A percentile compares a stretch with the other conserved stretches of the same genome.
Conservation (phyloP, 2,888 invertebrate genomes). For the Synanthedon vespiformis region DNA sequence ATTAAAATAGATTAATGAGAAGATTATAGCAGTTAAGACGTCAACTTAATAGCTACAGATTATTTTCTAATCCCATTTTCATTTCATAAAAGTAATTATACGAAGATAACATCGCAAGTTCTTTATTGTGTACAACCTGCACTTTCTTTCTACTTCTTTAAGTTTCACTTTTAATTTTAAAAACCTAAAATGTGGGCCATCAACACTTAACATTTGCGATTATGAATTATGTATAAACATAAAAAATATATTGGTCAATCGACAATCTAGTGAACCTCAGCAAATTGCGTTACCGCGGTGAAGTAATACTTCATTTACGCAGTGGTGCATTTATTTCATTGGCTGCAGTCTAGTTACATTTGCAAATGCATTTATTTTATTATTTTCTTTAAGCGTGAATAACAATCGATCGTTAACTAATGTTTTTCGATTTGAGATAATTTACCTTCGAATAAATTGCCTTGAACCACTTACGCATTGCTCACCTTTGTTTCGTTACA, state of each 20-base stretch:
- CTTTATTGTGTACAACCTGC: too few species aligned
- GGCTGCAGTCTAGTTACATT: neutral
- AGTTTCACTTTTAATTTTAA: too few species aligned
- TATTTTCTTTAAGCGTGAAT: neutral
- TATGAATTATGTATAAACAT: too few species aligned
- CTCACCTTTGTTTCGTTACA: slow-evolving; percentile 12
- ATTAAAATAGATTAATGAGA: neutral
- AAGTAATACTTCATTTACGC: neutral
- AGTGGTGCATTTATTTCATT: neutral
- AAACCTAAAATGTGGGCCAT: too few species aligned
- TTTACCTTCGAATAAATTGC: slow-evolving; percentile 30
- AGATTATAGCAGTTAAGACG: neutral
- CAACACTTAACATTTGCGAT: too few species aligned
- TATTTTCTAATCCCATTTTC: neutral
- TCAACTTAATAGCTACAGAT: neutral
- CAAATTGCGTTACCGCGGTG: neutral
- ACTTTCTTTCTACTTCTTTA: too few species aligned
- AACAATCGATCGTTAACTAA: neutral
- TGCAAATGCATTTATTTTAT: neutral
- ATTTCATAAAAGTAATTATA: neutral
- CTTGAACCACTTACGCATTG: slow-evolving; percentile 51
- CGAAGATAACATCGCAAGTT: too few species aligned
- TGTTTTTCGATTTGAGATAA: neutral
- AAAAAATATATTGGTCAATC: too few species aligned
- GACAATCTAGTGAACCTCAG: neutral